A percentile compares a stretch with the other conserved stretches of the same genome.
Evolutionary conservation across 2,113 vertebrate genomes (phyloP).

Genomic region (Epinephelus lanceolatus): DNA sequence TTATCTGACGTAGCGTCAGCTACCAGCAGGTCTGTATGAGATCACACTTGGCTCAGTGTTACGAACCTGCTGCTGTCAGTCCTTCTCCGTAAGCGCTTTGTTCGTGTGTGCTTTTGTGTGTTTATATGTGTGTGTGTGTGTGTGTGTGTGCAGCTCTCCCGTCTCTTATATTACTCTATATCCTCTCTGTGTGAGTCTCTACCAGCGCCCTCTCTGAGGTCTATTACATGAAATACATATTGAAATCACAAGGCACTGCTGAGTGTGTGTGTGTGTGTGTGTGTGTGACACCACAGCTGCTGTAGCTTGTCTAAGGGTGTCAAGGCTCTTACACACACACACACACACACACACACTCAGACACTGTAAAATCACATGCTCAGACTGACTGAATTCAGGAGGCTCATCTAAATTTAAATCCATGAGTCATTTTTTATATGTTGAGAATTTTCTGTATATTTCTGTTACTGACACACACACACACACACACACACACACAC

Average conservation of each 20-base stretch:
- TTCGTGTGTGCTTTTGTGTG: background rate
- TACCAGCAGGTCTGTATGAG: background rate
- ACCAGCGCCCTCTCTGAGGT: background rate
- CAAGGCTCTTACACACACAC: background rate
- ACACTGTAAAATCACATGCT: no score
- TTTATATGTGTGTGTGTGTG: background rate
- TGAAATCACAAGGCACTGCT: background rate
- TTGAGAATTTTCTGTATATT: no score
- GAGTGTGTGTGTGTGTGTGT: background rate
- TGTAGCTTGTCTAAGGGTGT: slow-evolving; percentile 16
- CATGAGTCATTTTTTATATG: no score
- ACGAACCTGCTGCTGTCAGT: slow-evolving; percentile 18
- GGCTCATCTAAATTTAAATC: no score
- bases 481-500: background rate
- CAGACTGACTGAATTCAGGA: background rate
- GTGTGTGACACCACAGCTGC: slow-evolving; percentile 35
- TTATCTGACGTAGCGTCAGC: background rate
- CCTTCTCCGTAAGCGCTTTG: background rate
- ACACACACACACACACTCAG: background rate
- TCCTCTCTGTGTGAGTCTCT: background rate
- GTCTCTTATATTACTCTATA: no score
- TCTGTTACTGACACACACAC: background rate
- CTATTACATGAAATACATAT: background rate
- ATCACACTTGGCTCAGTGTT: background rate
- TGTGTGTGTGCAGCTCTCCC: background rate